Evolutionary conservation across 2,113 vertebrate genomes (phyloP), one percentile per base, ranked within the genome.

Genomic region (Holacanthus passer): DNA sequence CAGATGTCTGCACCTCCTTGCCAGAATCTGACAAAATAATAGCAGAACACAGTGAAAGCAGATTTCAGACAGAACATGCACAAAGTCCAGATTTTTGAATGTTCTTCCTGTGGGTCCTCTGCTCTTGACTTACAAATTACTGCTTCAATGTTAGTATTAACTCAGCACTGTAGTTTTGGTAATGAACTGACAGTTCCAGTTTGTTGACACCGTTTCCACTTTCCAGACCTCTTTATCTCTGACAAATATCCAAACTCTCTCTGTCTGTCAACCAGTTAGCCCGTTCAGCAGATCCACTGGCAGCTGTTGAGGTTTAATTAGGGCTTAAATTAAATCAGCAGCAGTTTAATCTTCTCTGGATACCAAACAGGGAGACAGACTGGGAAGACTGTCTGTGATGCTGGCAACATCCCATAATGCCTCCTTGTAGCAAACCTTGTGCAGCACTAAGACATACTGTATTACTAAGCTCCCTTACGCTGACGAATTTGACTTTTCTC

Each of bases 291-390:
- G 63, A 52, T 52, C 32, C 53, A 43, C 43, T 53, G 70, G 79
- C 71, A 81, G 70, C 71, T 68, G 64, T 68, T 50, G 70, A 68
- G 53, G 41, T 62, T 75, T 82, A 75, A 82, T 82, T 82, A 75
- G 70, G 11, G 47, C 37, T 82, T 32, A 63, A 69, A 82, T 63
- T 70, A 76, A 69, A 75, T 69, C 72, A 82, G 65, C 63, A 27
- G 64, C 64, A 69, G 20, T 75, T 69, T 69, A 62, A 75, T 75
- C 64, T 63, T 60, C 62, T 43, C 58, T 53, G 58, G 66, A 53
- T 53, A 50, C 35, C 63, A 43, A 67, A 81, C 19, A 59, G 32
- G 16, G 14, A 81, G 69, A 58, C 29, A 11, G 60, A 56, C 59
- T 11, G 50, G 39, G 29, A 67, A 48, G 41, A 16, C 62, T 67